Base-by-base conservation (phyloP, 2,113 vertebrate genomes). In the Orientallactaga bullata region DNA sequence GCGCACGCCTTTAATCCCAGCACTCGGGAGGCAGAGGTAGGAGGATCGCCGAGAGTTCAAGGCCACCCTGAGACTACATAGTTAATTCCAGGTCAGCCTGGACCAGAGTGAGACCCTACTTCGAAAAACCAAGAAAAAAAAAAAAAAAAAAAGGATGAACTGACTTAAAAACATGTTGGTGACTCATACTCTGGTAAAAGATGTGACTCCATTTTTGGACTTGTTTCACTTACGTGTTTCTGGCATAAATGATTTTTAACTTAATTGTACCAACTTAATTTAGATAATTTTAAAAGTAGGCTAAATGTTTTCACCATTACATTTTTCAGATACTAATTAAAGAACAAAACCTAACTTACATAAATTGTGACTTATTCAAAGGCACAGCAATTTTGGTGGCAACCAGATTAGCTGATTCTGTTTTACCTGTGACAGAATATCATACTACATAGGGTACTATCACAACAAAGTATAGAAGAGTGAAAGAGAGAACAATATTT, bases 111-210 rank as follows among this genome's bases (percentile, higher is more conserved):
- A n/a, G n/a, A n/a, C n/a, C n/a, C n/a, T n/a, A n/a, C n/a, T n/a
- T n/a, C n/a, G n/a, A n/a, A n/a, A n/a, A n/a, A n/a, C n/a, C n/a
- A n/a, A n/a, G n/a, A n/a, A n/a, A n/a, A n/a, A n/a, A n/a, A n/a
- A n/a, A n/a, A n/a, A n/a, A 28, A 47, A 76, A 76, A 47, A 47
- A 47, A 47, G 5, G 42, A 47, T 81, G 47, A 30, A 76, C 17
- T 37, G 61, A 63, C 47, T 7, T 61, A 69, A 81, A 86, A 77
- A 8, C 5, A 65, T 69, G 20, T 61, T 90, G 35, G 42, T 94
- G 60, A 78, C 35, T 88, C 32, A 83, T 96, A 88, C 23, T 87
- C 18, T 87, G n/a, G 17, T 35, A 51, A 85, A 32, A 88, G 74
- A 74, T 5, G 65, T 30, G 21, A 71, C 21, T 71, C 3, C 24